Evolutionary conservation across 1,140 invertebrate species (phyloP).

Genomic region (Eriosoma lanigerum): DNA sequence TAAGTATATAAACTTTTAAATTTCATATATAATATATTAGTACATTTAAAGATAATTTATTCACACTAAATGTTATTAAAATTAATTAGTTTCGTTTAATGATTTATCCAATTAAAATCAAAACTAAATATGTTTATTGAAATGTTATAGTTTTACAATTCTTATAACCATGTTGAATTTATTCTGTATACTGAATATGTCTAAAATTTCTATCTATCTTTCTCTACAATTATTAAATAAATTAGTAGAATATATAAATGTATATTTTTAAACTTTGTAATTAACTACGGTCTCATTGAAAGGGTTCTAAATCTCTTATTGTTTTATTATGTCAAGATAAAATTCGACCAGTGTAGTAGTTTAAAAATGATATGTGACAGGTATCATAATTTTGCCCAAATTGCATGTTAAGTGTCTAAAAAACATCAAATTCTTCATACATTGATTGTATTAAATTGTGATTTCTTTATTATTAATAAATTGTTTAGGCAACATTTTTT

Average conservation of each 20-base stretch:
- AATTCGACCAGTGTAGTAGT: background rate
- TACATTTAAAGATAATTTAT: background rate
- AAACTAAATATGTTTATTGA: slow-evolving; percentile 6
- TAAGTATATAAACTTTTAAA: background rate
- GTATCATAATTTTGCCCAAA: too few species aligned
- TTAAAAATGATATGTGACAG: too few species aligned
- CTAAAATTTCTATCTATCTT: background rate
- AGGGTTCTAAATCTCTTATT: background rate
- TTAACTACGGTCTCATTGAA: background rate
- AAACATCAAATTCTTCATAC: background rate
- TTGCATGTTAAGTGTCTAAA: background rate
- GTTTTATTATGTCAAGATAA: background rate
- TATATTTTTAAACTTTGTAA: background rate
- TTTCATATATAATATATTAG: background rate
- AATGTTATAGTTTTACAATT: slow-evolving; percentile 29
- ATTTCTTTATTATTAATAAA: background rate
- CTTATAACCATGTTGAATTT: background rate
- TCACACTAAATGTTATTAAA: background rate
- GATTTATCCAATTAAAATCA: background rate
- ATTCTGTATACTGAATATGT: background rate
- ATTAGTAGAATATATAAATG: background rate
- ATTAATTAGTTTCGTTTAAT: background rate
- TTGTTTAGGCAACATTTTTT: background rate
- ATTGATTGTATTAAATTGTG: background rate
- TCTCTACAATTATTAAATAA: background rate